These are phyloP conservation scores for Rhopalosiphum maidis DNA, from an alignment of 1,140 invertebrate genomes.

Conservation along the genomic window DNA sequence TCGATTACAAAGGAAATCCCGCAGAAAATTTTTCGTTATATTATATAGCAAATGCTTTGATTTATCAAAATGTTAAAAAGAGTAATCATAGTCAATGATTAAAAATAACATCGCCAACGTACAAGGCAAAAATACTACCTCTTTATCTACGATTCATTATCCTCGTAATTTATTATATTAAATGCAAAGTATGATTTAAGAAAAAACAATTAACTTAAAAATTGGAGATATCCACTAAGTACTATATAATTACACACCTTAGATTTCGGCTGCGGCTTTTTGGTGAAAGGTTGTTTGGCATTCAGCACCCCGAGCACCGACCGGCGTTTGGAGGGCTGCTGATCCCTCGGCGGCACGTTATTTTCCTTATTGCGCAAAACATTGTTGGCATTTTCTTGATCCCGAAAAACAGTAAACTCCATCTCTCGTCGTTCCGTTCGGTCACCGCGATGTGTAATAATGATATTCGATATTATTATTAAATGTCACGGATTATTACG, in stretches of 20 bases:
- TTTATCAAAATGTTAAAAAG: neutral
- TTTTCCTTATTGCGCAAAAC: constrained; percentile 41
- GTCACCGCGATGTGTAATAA: neutral
- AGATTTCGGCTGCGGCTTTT: constrained; percentile 2
- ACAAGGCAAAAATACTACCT: neutral
- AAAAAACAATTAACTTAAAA: neutral
- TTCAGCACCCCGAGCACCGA: constrained; percentile 67
- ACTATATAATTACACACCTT: neutral
- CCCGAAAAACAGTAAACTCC: constrained; percentile 44
- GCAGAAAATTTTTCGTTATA: neutral
- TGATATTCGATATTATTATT: neutral
- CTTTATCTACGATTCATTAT: neutral
- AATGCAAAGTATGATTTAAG: neutral
- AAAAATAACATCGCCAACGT: neutral
- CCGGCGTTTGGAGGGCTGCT: constrained; percentile 64
- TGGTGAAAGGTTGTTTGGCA: constrained; percentile 58
- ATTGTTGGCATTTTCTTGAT: constrained; percentile 36
- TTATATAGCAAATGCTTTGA: neutral
- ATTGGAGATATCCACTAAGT: neutral
- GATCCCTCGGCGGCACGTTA: neutral
- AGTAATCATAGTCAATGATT: neutral
- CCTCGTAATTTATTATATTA: neutral
- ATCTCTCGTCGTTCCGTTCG: neutral
- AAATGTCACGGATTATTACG: neutral
- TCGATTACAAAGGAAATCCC: neutral